Base-by-base conservation (phyloP, 2,797 vertebrate species). In the Scolopax rusticola region DNA sequence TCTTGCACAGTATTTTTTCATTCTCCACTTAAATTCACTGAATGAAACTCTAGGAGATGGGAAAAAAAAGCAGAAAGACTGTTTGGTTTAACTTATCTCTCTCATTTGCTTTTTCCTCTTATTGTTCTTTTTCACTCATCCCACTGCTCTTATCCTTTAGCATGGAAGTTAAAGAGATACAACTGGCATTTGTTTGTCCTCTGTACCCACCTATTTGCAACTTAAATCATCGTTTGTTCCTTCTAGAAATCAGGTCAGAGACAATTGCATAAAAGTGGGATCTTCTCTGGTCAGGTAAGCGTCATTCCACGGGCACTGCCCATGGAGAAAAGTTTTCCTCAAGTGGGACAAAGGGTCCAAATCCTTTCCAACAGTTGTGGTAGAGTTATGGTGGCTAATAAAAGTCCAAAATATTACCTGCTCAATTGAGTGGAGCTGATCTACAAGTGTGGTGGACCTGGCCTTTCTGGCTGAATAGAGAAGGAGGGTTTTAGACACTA, bases 401-500 rank as follows among this genome's bases (percentile, higher is more conserved):
- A 56, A 24, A 1, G 0, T 16, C 45, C 48, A 33, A 32, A 80
- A 20, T 19, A 8, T 38, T 78, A 17, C 12, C 32, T 48, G 2
- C 16, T 82, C 16, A 8, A 4, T 57, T 59, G 11, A 84, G 51
- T 54, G 51, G 28, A 54, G 51, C 28, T 33, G 54, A 57, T 57
- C 32, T 33, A 20, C 40, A 30, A 21, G 20, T 5, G 5, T 54
- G 53, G 32, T 77, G 75, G 45, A 27, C 30, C 53, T 45, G 16
- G 9, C 13, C 43, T 74, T 65, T 38, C 43, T 70, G 60, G 28
- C 11, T 61, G 56, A 74, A 12, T 1, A 32, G 50, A 76, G 60
- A 12, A 75, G 32, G 23, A 38, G 5, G 7, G 6, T 43, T 36
- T 13, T 25, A 6, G 3, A 0, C 0, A 3, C 25, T 20, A 4